Base-by-base conservation (phyloP, 2,888 invertebrate genomes). In the Alloscopus bannaensis region DNA sequence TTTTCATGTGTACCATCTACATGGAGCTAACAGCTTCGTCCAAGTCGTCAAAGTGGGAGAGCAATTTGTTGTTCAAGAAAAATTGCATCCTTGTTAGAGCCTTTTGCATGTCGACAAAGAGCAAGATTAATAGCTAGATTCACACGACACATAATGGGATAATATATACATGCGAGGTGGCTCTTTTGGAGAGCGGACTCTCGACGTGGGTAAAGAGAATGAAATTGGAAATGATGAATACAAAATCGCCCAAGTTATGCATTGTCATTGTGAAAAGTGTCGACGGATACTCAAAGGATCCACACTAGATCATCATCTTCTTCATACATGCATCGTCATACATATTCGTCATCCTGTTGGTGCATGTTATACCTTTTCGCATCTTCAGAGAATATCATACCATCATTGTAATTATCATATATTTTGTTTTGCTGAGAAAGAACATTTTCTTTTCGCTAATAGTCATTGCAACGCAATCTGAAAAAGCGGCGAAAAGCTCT, bases 401-500 rank as follows among this genome's bases (percentile, higher is more conserved):
- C 18, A 52, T 47, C 11, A 70, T 40, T 52, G 60, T 59, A 73
- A 73, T 73, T 65, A 66, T 59, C 73, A 47, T 52, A 45, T 45
- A 76, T 28, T 47, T 62, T 52, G 26, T 52, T 50, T 42, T 60
- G 42, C 55, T 69, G 50, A 28, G 69, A 70, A 70, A 65, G 47
- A 45, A 57, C 36, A 62, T 60, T 57, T n/a, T n/a, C n/a, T n/a
- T 77, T 69, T 57, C 55, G 64, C 60, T 50, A 76, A 69, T 31
- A 59, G 29, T 40, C 62, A 50, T 36, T 24, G 13, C 28, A 64
- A 64, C 22, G 52, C 52, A 50, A 59, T 60, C 45, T 52, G n/a
- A n/a, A n/a, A 42, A 71, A 45, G 29, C 24, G 31, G 70, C n/a
- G 68, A 57, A 29, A 6, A 22, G 60, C 6, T 6, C 24, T 55